These are phyloP conservation scores for Okapia johnstoni DNA, from an alignment of 2,113 vertebrate species.

Conservation along the genomic window DNA sequence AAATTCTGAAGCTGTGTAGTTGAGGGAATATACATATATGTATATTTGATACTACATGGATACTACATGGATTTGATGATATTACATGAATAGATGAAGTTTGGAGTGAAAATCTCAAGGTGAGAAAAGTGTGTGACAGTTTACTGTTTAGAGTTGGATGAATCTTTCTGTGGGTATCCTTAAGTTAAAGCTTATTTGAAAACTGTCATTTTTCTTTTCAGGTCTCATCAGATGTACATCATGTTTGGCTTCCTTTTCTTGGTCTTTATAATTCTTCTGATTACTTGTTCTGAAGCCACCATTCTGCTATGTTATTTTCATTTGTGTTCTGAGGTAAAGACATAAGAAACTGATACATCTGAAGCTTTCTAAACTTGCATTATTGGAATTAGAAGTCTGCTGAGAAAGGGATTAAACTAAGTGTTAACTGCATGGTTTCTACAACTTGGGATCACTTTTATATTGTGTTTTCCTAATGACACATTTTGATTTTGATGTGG, in stretches of 20 bases:
- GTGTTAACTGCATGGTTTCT: constrained; percentile 29
- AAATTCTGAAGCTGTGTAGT: not conserved
- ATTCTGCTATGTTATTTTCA: constrained; percentile 94
- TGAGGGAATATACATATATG: not conserved
- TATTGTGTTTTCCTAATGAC: constrained; percentile 45
- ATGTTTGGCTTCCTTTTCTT: constrained; percentile 95
- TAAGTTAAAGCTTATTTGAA: not conserved
- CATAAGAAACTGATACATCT: not conserved
- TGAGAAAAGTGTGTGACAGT: not conserved
- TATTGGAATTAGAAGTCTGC: constrained; percentile 17
- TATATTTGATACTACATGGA: not conserved
- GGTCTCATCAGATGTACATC: constrained; percentile 96
- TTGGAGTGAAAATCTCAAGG: not conserved
- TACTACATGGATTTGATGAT: not conserved
- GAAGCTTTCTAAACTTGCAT: not conserved
- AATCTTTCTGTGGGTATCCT: not conserved
- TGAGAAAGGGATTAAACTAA: not conserved
- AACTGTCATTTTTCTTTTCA: constrained; percentile 72
- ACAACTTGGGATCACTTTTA: not conserved
- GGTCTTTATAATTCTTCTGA: constrained; percentile 92
- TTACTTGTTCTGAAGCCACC: constrained; percentile 92
- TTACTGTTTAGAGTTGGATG: not conserved
- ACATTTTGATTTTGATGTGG: constrained; percentile 44
- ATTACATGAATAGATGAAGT: not conserved
- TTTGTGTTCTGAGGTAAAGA: constrained; percentile 90